Evolutionary conservation across 2,797 vertebrate genomes (phyloP).

Genomic region (Perodicticus potto): DNA sequence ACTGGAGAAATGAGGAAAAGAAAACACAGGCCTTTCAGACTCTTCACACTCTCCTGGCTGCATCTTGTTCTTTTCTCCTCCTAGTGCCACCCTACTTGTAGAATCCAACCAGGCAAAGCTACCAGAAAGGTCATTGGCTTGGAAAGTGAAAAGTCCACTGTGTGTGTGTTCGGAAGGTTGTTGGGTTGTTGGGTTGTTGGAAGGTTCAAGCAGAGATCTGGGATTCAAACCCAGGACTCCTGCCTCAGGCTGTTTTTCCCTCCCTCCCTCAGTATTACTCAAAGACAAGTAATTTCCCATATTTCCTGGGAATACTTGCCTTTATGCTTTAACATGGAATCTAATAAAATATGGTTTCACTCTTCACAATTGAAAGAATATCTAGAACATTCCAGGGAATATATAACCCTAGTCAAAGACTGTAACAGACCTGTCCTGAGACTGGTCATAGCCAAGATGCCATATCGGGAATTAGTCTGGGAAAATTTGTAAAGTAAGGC

Average conservation of each 20-base stretch:
- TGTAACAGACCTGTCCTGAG: background rate
- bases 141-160: background rate
- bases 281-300: background rate
- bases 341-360: background rate
- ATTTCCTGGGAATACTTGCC: background rate
- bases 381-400: background rate
- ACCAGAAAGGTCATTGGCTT: background rate
- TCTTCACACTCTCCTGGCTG: background rate
- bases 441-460: background rate
- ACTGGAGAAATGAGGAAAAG: slow-evolving; percentile 3
- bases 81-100: background rate
- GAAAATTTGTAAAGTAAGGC: background rate
- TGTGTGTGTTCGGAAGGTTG: background rate
- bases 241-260: background rate
- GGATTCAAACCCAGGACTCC: background rate
- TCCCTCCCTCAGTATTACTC: background rate
- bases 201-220: background rate
- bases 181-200: background rate
- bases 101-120: background rate
- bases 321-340: background rate
- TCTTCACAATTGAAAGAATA: background rate
- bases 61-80: background rate
- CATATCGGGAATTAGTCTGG: background rate
- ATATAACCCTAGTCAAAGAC: background rate
- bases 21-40: slow-evolving; percentile 54